Evolutionary conservation across 1,140 invertebrate species (phyloP).

Genomic region (Arctopsyche grandis): DNA sequence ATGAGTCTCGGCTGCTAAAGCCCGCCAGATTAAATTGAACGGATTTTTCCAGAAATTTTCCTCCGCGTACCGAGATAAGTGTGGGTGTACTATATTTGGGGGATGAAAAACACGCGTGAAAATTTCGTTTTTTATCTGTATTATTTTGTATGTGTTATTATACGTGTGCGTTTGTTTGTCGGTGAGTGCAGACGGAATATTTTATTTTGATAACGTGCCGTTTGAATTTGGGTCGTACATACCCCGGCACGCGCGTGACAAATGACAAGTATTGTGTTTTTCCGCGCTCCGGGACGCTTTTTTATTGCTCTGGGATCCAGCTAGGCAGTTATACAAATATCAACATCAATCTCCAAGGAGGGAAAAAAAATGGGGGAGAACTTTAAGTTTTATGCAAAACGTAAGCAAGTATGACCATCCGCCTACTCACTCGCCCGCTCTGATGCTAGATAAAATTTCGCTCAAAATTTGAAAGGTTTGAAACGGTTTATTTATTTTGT

Average conservation of each 20-base stretch:
- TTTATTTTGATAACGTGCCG: constrained; percentile 1
- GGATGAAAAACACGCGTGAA: neutral
- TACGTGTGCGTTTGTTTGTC: neutral
- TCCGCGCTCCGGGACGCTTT: constrained; percentile 24
- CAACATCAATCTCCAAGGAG: constrained; percentile 28
- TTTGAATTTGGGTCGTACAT: neutral
- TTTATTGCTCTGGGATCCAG: constrained; percentile 25
- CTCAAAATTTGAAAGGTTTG: neutral
- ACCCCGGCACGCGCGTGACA: neutral
- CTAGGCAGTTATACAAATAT: constrained; percentile 39
- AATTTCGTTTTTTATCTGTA: neutral
- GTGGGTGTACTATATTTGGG: neutral
- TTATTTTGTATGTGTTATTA: neutral
- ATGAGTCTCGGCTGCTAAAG: neutral
- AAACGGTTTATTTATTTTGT: neutral
- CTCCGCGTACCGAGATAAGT: neutral
- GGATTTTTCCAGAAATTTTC: neutral
- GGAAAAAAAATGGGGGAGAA: neutral
- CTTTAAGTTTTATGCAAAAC: neutral
- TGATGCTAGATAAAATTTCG: neutral
- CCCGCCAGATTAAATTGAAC: neutral
- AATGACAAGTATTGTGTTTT: constrained; percentile 37
- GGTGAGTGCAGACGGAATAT: neutral
- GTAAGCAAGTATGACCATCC: neutral
- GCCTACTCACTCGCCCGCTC: no score